A percentile compares a stretch with the other conserved stretches of the same genome.
These are phyloP conservation scores for Drosophila stalkeri DNA, from an alignment of 2,888 invertebrate genomes.

Conservation along the genomic window DNA sequence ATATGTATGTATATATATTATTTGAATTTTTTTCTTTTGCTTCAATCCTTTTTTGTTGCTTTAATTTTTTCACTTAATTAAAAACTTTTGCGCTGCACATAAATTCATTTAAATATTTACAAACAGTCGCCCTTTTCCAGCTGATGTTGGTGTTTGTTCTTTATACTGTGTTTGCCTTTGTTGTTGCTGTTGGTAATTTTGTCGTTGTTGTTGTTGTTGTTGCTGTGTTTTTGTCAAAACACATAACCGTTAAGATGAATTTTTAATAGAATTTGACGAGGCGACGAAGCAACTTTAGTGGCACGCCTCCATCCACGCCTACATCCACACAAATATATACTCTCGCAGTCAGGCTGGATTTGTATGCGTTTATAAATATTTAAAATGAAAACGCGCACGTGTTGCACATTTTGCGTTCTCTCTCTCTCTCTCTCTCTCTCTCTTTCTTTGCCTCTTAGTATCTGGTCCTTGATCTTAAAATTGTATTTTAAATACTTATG, in stretches of 20 bases:
- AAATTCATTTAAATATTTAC: slow-evolving; percentile 78
- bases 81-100: slow-evolving; percentile 75
- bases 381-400: slow-evolving; percentile 72
- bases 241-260: slow-evolving; percentile 77
- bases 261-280: slow-evolving; percentile 72
- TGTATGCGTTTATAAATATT: slow-evolving; percentile 68
- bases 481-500: slow-evolving; percentile 66
- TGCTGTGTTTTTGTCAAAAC: slow-evolving; percentile 59
- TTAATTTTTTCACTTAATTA: slow-evolving; percentile 74
- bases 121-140: slow-evolving; percentile 61
- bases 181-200: slow-evolving; percentile 10
- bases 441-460: background rate
- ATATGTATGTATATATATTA: background rate
- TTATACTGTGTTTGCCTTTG: slow-evolving; percentile 22
- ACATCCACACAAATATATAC: slow-evolving; percentile 9
- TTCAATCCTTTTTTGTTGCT: slow-evolving; percentile 50
- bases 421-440: too few species aligned
- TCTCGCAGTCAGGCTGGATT: background rate
- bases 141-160: slow-evolving; percentile 36
- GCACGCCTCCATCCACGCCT: slow-evolving; percentile 9
- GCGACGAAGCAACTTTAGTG: slow-evolving; percentile 56
- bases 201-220: background rate
- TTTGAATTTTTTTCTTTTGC: slow-evolving; percentile 17
- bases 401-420: slow-evolving; percentile 62
- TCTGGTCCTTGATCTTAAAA: slow-evolving; percentile 23